Base-by-base conservation (phyloP, 2,888 invertebrate species). In the Blera fallax region DNA sequence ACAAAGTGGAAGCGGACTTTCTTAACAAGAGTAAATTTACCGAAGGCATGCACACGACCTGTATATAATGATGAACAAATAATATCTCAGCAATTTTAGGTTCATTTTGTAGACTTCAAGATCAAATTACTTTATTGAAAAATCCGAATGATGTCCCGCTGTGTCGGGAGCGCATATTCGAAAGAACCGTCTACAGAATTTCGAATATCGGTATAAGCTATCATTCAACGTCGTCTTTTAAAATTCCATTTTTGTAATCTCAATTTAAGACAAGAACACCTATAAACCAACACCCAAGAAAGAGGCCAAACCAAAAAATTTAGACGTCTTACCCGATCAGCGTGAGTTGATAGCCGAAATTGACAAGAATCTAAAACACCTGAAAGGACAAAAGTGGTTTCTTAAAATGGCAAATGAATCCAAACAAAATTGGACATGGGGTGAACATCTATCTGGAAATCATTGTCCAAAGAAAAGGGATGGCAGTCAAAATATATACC, bases 291-390 rank as follows among this genome's bases (percentile, higher is more conserved):
- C 7, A 14, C 8, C 24, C 7, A 34, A 18, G 34, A 14, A 79
- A 1, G 29, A 48, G 4, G 45, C 2, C 0, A 34, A 62, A 48
- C 5, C 37, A 0, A 34, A 64, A 32, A 34, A 14, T 14, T 14
- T 24, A 4, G 21, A 43, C 7, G 3, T 16, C 7, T 27, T 50
- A 1, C 43, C 27, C 0, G 10, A 11, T 18, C 14, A 40, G 60
- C 2, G 14, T 10, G 43, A 80, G 3, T 14, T 80, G 7, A 24
- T 80, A 43, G 45, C 24, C n/a, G 58, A 67, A 45, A 73, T 80
- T 21, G 73, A 80, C 14, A 80, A 6, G 10, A n/a, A 74, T 11
- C 34, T 80, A 1, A 60, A 14, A 14, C 50, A 74, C 45, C 14
- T 80, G 11, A 6, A 60, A 14, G 32, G 34, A 1, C 80, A 74